These are phyloP conservation scores for Danio tinwini DNA, from an alignment of 2,797 vertebrate genomes.

Conservation along the genomic window DNA sequence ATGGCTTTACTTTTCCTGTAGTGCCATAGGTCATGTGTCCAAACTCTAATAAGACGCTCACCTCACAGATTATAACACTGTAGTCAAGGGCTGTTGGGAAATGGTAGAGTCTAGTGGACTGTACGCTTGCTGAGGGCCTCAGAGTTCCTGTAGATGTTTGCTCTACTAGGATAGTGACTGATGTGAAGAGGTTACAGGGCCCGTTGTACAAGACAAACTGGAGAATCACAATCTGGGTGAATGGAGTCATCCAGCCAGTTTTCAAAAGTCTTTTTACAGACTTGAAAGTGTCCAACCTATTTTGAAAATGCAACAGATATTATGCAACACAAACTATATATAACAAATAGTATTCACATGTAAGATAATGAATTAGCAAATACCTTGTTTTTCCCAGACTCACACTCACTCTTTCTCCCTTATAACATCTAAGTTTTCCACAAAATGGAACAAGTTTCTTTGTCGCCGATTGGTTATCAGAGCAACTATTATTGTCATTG, in stretches of 20 bases:
- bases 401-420: conserved; percentile 46
- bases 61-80: conserved; percentile 73
- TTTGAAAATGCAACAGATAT: not conserved
- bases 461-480: not conserved
- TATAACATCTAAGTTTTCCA: conserved; percentile 53
- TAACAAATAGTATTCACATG: conserved; percentile 13
- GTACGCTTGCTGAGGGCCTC: conserved; percentile 68
- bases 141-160: conserved; percentile 56
- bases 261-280: conserved; percentile 67
- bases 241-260: conserved; percentile 66
- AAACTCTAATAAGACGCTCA: conserved; percentile 59
- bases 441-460: conserved; percentile 43
- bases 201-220: conserved; percentile 79
- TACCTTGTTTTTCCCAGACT: conserved; percentile 78
- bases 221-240: conserved; percentile 66
- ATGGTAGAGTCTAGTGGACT: conserved; percentile 72
- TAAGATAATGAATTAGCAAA: not conserved
- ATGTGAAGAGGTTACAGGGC: conserved; percentile 74
- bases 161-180: conserved; percentile 70
- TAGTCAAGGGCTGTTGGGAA: conserved; percentile 60
- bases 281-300: conserved; percentile 65
- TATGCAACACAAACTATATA: conserved; percentile 1
- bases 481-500: not conserved
- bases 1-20: no score
- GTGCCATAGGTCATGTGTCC: no score